These are phyloP conservation scores for Barnardius zonarius DNA, from an alignment of 2,113 vertebrate species.

Conservation along the genomic window DNA sequence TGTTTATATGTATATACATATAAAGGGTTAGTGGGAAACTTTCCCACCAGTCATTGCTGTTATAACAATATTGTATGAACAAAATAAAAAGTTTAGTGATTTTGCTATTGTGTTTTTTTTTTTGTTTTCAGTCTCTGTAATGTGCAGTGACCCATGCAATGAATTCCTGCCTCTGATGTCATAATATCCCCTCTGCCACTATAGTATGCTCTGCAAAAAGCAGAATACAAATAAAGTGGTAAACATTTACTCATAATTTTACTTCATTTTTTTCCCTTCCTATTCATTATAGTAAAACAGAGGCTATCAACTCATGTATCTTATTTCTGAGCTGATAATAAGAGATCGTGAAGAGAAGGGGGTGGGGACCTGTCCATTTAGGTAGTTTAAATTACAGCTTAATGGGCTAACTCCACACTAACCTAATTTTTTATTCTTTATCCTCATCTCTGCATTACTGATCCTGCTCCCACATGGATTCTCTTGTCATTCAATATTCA, in stretches of 20 bases:
- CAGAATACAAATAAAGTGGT: neutral
- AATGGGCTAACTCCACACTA: neutral
- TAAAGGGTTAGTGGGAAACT: neutral
- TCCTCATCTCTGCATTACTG: neutral
- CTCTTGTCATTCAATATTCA: neutral
- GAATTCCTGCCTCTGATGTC: neutral
- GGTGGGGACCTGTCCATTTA: neutral
- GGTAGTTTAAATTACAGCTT: constrained; percentile 16
- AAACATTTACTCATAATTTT: neutral
- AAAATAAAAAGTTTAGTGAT: neutral
- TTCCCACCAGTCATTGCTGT: neutral
- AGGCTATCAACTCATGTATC: neutral
- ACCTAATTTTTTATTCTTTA: constrained; percentile 22
- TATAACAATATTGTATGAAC: neutral
- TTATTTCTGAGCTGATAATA: neutral
- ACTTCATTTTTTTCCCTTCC: neutral
- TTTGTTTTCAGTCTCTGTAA: neutral
- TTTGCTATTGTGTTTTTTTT: neutral
- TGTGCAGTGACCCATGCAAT: neutral
- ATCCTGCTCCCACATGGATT: neutral
- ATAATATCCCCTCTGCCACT: neutral
- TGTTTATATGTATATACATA: neutral
- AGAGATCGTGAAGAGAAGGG: neutral
- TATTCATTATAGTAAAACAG: neutral
- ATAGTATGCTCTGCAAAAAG: neutral